Percentiles rank a stretch among this genome's conserved stretches.
These are phyloP conservation scores for Tenthredo notha DNA, from an alignment of 2,888 invertebrate genomes.

Conservation along the genomic window DNA sequence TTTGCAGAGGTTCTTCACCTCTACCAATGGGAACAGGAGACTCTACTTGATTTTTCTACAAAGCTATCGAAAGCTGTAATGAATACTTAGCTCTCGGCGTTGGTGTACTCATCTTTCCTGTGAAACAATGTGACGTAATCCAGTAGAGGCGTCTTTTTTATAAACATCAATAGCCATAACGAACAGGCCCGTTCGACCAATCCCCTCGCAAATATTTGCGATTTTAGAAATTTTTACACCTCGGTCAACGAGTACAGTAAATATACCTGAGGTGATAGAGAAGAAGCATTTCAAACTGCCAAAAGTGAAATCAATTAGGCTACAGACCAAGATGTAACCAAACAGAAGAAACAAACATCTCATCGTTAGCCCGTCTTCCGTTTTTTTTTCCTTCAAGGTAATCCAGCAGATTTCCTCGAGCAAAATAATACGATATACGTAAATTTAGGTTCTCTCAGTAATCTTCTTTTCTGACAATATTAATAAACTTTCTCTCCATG, in stretches of 20 bases:
- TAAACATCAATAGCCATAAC: background rate
- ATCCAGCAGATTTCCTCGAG: background rate
- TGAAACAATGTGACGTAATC: slow-evolving; percentile 13
- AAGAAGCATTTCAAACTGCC: background rate
- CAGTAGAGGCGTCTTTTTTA: background rate
- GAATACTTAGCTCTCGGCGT: slow-evolving; percentile 4
- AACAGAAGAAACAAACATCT: background rate
- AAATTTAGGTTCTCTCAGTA: background rate
- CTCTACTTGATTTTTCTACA: background rate
- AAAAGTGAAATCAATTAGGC: slow-evolving; percentile 27
- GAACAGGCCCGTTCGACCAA: background rate
- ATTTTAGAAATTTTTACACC: slow-evolving; percentile 33
- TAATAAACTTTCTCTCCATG: background rate
- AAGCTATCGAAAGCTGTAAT: background rate
- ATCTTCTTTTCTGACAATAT: background rate
- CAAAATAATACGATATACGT: background rate
- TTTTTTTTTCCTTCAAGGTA: background rate
- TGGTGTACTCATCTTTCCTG: background rate
- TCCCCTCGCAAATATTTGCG: slow-evolving; percentile 13
- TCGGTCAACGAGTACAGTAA: background rate
- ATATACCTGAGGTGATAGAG: slow-evolving; percentile 1
- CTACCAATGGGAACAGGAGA: background rate
- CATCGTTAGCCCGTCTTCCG: background rate
- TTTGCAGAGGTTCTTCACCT: background rate
- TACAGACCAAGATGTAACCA: background rate